phyloP scores from a whole-genome alignment of 2,113 vertebrate species.

The Cebidichthys violaceus region DNA sequence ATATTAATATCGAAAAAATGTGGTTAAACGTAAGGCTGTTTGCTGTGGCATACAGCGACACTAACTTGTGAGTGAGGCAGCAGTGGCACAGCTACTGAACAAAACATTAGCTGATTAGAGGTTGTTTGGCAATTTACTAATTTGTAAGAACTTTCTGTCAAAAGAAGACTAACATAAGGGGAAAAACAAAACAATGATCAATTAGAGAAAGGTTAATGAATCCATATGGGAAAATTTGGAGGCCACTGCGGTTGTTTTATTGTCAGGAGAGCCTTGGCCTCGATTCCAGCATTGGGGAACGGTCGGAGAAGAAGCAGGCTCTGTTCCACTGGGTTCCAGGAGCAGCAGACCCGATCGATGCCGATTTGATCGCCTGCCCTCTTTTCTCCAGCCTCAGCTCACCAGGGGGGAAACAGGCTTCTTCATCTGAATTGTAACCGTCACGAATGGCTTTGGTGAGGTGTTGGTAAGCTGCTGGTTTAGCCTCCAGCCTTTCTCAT shows the following conservation, averaged over 20 bases:
- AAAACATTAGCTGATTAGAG: background rate
- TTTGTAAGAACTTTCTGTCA: background rate
- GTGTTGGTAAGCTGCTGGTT: constrained; percentile 58
- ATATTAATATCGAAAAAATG: background rate
- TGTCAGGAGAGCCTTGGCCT: constrained; percentile 37
- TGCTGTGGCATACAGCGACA: background rate
- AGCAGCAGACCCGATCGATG: constrained; percentile 69
- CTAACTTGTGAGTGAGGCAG: background rate
- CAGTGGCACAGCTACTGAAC: background rate
- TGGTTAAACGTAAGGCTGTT: background rate
- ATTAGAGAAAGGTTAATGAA: constrained; percentile 18
- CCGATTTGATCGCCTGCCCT: constrained; percentile 67
- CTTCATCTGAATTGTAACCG: constrained; percentile 67
- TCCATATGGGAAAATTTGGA: constrained; percentile 27
- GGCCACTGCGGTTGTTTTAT: background rate
- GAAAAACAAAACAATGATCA: constrained; percentile 11
- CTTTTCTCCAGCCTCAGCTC: constrained; percentile 56
- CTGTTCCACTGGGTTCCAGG: constrained; percentile 39
- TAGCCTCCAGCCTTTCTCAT: constrained; percentile 49
- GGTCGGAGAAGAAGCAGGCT: constrained; percentile 38
- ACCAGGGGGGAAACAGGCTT: constrained; percentile 52
- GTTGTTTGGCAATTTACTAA: background rate
- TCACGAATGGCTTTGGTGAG: constrained; percentile 67
- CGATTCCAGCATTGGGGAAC: constrained; percentile 21
- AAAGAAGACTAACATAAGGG: background rate